phyloP scores from a whole-genome alignment of 1,140 invertebrate genomes.

The Lordiphosa collinella region DNA sequence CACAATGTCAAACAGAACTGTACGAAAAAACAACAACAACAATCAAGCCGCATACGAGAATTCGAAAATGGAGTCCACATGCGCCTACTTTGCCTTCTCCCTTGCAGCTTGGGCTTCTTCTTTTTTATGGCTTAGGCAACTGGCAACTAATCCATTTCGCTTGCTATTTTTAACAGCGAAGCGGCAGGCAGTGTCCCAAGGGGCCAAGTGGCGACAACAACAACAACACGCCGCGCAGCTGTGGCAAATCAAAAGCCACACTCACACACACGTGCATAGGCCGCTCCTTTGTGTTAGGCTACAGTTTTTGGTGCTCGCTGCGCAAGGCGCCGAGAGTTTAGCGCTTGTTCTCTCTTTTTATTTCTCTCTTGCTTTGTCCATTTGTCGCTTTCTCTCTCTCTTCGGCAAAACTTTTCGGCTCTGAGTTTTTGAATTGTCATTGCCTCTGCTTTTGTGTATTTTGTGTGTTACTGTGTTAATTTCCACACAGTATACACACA shows the following conservation, averaged over 20 bases:
- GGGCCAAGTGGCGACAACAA: conserved; percentile 32
- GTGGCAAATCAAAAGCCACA: conserved; percentile 56
- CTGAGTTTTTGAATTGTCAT: conserved; percentile 55
- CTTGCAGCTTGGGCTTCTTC: conserved; percentile 7
- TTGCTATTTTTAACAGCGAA: conserved; percentile 70
- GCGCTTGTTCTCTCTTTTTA: background rate
- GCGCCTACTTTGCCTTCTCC: conserved; percentile 27
- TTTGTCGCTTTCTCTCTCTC: too few relatives aligned
- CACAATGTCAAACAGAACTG: conserved; percentile 66
- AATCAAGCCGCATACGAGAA: conserved; percentile 4
- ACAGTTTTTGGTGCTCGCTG: conserved; percentile 45
- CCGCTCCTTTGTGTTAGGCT: conserved; percentile 41
- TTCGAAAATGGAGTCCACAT: conserved; percentile 37
- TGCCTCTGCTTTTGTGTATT: conserved; percentile 26
- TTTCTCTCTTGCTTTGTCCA: background rate
- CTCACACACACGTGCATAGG: conserved; percentile 20
- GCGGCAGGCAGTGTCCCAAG: conserved; percentile 36
- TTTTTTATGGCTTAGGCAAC: conserved; percentile 16
- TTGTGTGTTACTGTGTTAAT: conserved; percentile 68
- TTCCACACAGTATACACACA: conserved; percentile 56
- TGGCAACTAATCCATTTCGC: conserved; percentile 67
- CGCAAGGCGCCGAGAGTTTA: conserved; percentile 27
- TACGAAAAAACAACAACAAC: conserved; percentile 39
- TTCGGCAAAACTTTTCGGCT: conserved; percentile 23
- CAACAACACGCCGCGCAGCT: conserved; percentile 35